Base-by-base conservation (phyloP, 2,797 vertebrate species). In the Bradypodion pumilum region DNA sequence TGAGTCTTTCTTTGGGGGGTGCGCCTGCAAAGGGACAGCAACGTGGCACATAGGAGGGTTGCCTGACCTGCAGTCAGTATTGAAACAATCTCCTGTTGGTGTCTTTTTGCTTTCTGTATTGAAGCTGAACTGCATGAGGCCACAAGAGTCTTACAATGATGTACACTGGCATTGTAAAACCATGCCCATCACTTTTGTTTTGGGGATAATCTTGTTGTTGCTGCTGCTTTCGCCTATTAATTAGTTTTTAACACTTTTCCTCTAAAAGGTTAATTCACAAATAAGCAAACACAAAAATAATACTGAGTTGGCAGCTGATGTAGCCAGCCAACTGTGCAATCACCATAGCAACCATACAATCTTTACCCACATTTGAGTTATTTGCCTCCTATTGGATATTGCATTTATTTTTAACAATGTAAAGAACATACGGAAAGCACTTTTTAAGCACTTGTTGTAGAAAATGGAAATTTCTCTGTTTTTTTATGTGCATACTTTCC, bases 331-430 rank as follows among this genome's bases (percentile, higher is more conserved):
- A 87, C 82, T 87, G 59, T 81, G 85, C 87, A 83, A 74, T 91
- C 85, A 65, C 92, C 89, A 95, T 92, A 91, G 89, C 77, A 91
- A 90, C 87, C 72, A 85, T 90, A 88, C 21, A 75, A 93, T 81
- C 90, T 90, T 83, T 59, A 35, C 90, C 56, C 82, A 82, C 46
- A 29, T 21, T 68, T 73, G 68, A 89, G 92, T 82, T 78, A 78
- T 68, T 15, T 83, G 29, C 1, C 81, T 80, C 80, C 85, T 78
- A 25, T 82, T 83, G 72, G 82, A 73, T 37, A 85, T 89, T 88
- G 86, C 82, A 27, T 27, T 86, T 72, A 10, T 89, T 74, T 74
- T 25, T 56, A 62, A 85, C 74, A 90, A 42, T 56, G 4, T 56
- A 40, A 76, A 46, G 35, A 59, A 46, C 40, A 80, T 46, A 80